Evolutionary conservation across 2,888 invertebrate genomes (phyloP), one percentile per base, ranked within the genome.

Genomic region (Tipula helvola): DNA sequence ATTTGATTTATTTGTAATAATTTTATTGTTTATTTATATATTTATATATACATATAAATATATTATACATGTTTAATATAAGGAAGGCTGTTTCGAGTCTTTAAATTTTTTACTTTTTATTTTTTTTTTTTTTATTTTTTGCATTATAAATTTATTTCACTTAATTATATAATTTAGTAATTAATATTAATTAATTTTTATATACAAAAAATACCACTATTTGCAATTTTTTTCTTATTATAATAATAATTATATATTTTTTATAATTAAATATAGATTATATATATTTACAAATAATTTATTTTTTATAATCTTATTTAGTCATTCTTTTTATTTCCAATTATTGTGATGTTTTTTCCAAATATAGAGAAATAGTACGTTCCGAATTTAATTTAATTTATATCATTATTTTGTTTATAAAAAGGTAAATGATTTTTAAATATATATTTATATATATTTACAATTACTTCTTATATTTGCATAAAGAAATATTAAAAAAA

Each of bases 1-100:
- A 71, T 28, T 57, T 57, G 16, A 57, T 57, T 57, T 57, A 57
- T 16, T 57, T 57, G 52, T 57, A 57, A 57, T 57, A 57, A 71
- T 71, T 71, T 71, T 12, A 16, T 7, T 16, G 16, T 52, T 13
- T 71, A 71, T 71, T 71, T 71, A 71, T 71, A 71, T 28, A 71
- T 71, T 28, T 71, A 71, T 71, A 16, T 52, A 52, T 16, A 44
- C 12, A 44, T 44, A 44, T 44, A 44, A 16, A 52, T 52, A 36
- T 83, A 36, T 84, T 52, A 36, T 83, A 36, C 39, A 84, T 39
- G 39, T 84, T 39, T 84, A 84, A 83, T 41, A 39, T 84, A 84
- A 84, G 84, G 84, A 84, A 84, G 84, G 84, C 84, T 84, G 13
- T 39, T 39, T 84, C 39, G 84, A 84, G 84, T 84, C 83, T 84